A percentile compares a stretch with the other conserved stretches of the same genome.
These are phyloP conservation scores for Capromys pilorides DNA, from an alignment of 2,797 vertebrate species.

Conservation along the genomic window DNA sequence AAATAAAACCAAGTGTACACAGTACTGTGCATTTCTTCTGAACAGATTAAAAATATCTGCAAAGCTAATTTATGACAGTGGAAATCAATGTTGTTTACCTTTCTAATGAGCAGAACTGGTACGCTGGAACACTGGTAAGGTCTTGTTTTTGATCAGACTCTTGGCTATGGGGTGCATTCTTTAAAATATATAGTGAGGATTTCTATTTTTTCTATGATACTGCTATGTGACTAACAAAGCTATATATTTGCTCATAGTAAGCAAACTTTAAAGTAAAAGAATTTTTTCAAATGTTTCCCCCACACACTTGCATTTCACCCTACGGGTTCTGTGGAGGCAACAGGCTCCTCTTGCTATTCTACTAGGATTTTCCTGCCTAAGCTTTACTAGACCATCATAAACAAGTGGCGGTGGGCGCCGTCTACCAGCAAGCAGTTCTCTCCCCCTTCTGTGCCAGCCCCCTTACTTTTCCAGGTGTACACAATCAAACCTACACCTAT, in stretches of 20 bases:
- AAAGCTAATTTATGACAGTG: background rate
- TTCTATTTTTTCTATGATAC: background rate
- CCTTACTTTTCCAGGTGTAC: background rate
- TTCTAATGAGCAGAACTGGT: fast-evolving
- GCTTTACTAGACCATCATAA: background rate
- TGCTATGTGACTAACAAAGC: background rate
- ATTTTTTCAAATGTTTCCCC: background rate
- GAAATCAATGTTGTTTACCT: background rate
- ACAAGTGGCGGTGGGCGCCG: background rate
- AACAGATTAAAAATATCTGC: background rate
- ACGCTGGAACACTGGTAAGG: background rate
- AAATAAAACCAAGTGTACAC: too few species aligned
- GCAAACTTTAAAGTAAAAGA: background rate
- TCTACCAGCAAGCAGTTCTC: background rate
- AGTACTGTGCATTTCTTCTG: background rate
- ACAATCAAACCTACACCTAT: background rate
- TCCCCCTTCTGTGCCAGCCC: background rate
- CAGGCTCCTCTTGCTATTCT: background rate
- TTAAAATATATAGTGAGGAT: background rate
- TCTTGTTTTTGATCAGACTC: background rate
- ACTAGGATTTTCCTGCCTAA: background rate
- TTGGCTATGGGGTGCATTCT: background rate
- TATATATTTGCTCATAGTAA: background rate
- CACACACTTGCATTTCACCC: background rate
- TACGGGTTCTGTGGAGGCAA: background rate